Evolutionary conservation across 1,140 invertebrate genomes (phyloP).

Genomic region (Dryas iulia): DNA sequence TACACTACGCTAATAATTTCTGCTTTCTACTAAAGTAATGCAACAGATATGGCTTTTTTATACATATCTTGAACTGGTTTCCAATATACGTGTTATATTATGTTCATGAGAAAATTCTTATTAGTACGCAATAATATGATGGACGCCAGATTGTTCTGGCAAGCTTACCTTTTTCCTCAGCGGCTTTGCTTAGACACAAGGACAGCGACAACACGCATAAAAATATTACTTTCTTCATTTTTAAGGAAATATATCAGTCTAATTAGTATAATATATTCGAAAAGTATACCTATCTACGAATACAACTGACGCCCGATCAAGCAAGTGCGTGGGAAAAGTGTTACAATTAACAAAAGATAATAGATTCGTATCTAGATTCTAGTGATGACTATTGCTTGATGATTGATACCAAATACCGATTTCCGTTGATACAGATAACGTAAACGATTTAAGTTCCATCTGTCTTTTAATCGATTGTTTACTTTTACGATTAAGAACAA

Average conservation of each 20-base stretch:
- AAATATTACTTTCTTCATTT: slow-evolving; percentile 66
- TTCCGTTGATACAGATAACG: slow-evolving; percentile 15
- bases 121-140: slow-evolving; percentile 46
- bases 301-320: slow-evolving; percentile 24
- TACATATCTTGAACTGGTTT: slow-evolving; percentile 17
- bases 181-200: slow-evolving; percentile 47
- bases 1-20: neutral
- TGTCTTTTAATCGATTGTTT: slow-evolving; percentile 8
- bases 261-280: slow-evolving; percentile 13
- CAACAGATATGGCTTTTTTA: neutral
- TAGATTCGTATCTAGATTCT: slow-evolving; percentile 8
- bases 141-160: slow-evolving; percentile 29
- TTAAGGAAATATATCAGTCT: slow-evolving; percentile 28
- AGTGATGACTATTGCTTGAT: slow-evolving; percentile 9
- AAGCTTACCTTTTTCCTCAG: slow-evolving; percentile 45
- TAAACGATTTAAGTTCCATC: slow-evolving; percentile 10
- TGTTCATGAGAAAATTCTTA: slow-evolving; percentile 46
- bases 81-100: slow-evolving; percentile 22
- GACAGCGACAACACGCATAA: slow-evolving; percentile 59
- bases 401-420: slow-evolving; percentile 18
- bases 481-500: neutral
- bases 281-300: slow-evolving; percentile 23
- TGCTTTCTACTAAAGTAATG: neutral
- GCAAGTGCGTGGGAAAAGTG: slow-evolving; percentile 30
- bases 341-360: slow-evolving; percentile 18